Evolutionary conservation across 53 echinoderm and acorn worm genomes (phyloP).

Genomic region (Echinarachnius parma): DNA sequence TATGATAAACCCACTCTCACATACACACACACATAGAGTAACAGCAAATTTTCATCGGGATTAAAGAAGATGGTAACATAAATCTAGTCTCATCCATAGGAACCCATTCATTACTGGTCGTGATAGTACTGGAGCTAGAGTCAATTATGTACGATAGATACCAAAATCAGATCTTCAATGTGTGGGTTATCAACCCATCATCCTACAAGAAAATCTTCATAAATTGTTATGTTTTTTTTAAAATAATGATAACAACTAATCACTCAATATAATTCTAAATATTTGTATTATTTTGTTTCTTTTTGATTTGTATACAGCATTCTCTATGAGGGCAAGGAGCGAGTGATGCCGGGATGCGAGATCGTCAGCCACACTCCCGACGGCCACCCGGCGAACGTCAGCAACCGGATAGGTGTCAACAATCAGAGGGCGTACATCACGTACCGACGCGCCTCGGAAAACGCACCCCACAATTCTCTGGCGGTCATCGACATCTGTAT

Average conservation of each 20-base stretch:
- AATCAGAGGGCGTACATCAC: slow-evolving; percentile 93
- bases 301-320: no score
- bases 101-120: no score
- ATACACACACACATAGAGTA: no score
- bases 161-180: no score
- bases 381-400: slow-evolving; percentile 95
- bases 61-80: no score
- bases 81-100: no score
- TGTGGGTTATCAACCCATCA: no score
- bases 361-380: slow-evolving; percentile 89
- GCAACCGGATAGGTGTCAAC: slow-evolving; percentile 92
- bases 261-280: background rate
- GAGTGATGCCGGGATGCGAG: slow-evolving; percentile 97
- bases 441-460: slow-evolving; percentile 74
- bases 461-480: slow-evolving; percentile 83
- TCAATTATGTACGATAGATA: no score
- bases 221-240: background rate
- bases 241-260: background rate
- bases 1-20: no score
- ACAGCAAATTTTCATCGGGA: no score
- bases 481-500: slow-evolving; percentile 97
- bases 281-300: background rate
- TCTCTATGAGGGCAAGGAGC: slow-evolving; percentile 88
- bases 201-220: no score
- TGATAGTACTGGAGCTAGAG: no score